Base-by-base conservation (phyloP, 2,888 invertebrate genomes). In the Zhuqinia jingwanae region DNA sequence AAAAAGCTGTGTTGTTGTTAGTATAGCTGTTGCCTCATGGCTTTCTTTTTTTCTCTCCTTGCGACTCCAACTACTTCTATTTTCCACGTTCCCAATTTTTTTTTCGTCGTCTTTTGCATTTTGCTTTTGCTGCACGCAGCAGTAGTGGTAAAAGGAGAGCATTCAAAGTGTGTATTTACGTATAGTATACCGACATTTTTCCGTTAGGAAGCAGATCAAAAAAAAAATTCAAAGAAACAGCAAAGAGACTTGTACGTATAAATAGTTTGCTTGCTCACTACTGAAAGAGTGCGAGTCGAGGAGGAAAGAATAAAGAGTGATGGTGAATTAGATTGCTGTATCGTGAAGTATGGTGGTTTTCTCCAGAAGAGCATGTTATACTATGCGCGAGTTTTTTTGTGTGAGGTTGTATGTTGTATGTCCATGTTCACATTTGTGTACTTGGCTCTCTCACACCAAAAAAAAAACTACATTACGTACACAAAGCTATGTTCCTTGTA, bases 341-440 rank as follows among this genome's bases (percentile, higher is more conserved):
- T 50, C 25, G 17, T n/a, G n/a, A n/a, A 73, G 15, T 36, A 76
- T 56, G 58, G 58, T 58, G 60, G 58, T 42, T 45, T 36, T 78
- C 42, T 47, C 63, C 47, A 47, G n/a, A n/a, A 47, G 30, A 78
- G 15, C 27, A 63, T 63, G n/a, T n/a, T n/a, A n/a, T n/a, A n/a
- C n/a, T 47, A 47, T 63, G 78, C 63, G 78, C 63, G 78, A 15
- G 63, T 78, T n/a, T n/a, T n/a, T n/a, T n/a, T n/a, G n/a, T n/a
- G n/a, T n/a, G n/a, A n/a, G n/a, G n/a, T n/a, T n/a, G n/a, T n/a
- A n/a, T n/a, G n/a, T n/a, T 77, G 77, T 22, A 42, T 77, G 58
- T 25, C 22, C 58, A 25, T 25, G 13, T 53, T 53, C 53, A 56
- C 56, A 76, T n/a, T n/a, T n/a, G n/a, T n/a, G n/a, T 56, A 47